phyloP scores from a whole-genome alignment of 2,797 vertebrate species.

The Anguilla pacifica region DNA sequence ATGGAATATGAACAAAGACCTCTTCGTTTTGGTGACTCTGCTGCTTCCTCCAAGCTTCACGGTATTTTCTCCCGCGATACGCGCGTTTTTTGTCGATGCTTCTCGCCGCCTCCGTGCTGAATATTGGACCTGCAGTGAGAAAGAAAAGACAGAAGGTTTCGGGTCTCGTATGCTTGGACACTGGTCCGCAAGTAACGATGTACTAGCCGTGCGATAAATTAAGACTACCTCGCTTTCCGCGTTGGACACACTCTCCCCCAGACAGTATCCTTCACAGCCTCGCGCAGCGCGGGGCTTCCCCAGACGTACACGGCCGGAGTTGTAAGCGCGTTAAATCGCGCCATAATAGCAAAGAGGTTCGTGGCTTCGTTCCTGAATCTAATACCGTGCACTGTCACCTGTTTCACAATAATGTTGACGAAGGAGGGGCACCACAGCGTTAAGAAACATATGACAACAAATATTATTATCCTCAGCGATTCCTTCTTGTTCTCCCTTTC shows the following conservation, averaged over 20 bases:
- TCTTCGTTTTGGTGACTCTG: background rate
- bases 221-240: conserved; percentile 21
- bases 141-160: background rate
- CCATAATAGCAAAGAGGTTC: conserved; percentile 74
- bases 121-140: background rate
- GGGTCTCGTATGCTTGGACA: background rate
- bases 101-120: background rate
- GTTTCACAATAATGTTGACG: conserved; percentile 71
- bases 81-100: background rate
- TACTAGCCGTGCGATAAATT: background rate
- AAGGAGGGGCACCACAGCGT: conserved; percentile 75
- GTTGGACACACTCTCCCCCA: conserved; percentile 60
- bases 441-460: conserved; percentile 76
- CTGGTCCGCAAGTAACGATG: background rate
- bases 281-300: conserved; percentile 72
- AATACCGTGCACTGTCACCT: conserved; percentile 53
- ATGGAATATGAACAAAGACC: background rate
- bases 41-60: background rate
- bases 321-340: conserved; percentile 73
- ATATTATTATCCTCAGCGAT: conserved; percentile 75
- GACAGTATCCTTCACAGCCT: conserved; percentile 60
- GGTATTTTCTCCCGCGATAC: background rate
- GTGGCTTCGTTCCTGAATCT: conserved; percentile 74
- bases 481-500: conserved; percentile 73
- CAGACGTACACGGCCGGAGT: conserved; percentile 75